Conservation (phyloP, 2,797 vertebrate species). For the Sebastes melanostomus region DNA sequence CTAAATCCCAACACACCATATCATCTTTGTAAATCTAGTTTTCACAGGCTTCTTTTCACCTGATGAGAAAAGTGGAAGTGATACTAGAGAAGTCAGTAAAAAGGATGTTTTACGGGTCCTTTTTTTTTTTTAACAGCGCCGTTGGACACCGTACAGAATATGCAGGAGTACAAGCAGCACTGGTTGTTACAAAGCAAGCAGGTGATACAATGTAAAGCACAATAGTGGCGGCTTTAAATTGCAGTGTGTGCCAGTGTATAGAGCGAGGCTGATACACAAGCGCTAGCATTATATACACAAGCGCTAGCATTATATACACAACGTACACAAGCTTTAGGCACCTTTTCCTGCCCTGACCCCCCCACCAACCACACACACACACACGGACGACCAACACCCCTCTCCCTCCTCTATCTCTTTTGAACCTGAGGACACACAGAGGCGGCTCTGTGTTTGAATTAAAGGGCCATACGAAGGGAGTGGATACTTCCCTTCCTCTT, state of each 20-base stretch:
- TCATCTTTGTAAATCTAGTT: not conserved
- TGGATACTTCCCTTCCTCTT: constrained; percentile 53
- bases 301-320: not conserved
- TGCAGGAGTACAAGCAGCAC: not conserved
- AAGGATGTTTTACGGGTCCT: not conserved
- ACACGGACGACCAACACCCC: constrained; percentile 27
- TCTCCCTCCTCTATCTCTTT: constrained; percentile 40
- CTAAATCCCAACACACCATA: not conserved
- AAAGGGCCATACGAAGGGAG: constrained; percentile 49
- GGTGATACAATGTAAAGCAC: constrained; percentile 10
- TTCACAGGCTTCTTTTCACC: not conserved
- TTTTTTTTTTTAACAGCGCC: not conserved
- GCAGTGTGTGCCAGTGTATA: constrained; percentile 10
- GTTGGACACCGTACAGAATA: not conserved
- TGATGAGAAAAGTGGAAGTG: constrained; percentile 26
- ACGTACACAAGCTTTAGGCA: constrained; percentile 19
- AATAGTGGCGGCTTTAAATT: constrained; percentile 8
- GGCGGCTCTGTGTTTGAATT: constrained; percentile 63
- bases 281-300: not conserved
- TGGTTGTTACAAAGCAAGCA: not conserved
- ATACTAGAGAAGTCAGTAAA: constrained; percentile 12
- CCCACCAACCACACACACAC: not conserved
- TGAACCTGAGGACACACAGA: constrained; percentile 61
- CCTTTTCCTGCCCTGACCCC: constrained; percentile 32
- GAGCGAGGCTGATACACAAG: not conserved